Evolutionary conservation across 2,888 invertebrate species (phyloP).

Genomic region (Anthophora plumipes): DNA sequence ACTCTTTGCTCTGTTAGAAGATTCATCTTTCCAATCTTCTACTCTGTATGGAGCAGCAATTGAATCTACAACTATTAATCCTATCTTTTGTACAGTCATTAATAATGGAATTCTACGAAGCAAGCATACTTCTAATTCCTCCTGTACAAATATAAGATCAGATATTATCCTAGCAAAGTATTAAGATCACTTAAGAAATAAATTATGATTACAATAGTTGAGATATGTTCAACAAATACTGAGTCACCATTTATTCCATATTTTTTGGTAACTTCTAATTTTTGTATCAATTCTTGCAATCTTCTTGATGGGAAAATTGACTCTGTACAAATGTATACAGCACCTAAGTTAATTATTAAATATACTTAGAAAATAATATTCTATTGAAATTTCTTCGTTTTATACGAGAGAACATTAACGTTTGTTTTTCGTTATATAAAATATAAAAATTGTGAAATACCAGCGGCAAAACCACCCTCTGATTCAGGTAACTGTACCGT

Average conservation of each 20-base stretch:
- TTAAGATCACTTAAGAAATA: conserved; percentile 12
- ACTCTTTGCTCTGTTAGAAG: conserved; percentile 86
- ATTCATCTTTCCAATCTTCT: conserved; percentile 86
- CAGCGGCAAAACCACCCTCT: conserved; percentile 86
- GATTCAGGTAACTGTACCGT: conserved; percentile 87
- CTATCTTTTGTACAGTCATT: conserved; percentile 85
- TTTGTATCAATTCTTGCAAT: conserved; percentile 86
- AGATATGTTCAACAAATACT: conserved; percentile 89
- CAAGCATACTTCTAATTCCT: conserved; percentile 86
- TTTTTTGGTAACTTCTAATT: conserved; percentile 78
- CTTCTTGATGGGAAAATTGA: conserved; percentile 90
- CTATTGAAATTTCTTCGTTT: not conserved
- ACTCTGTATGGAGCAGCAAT: conserved; percentile 89
- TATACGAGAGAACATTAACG: too few species aligned
- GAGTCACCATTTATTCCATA: conserved; percentile 85
- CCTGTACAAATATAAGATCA: conserved; percentile 80
- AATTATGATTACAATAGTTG: conserved; percentile 81
- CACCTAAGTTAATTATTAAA: conserved; percentile 81
- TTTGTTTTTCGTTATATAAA: not conserved
- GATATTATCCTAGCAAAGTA: conserved; percentile 5
- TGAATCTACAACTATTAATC: conserved; percentile 90
- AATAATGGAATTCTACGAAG: conserved; percentile 86
- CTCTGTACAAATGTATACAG: conserved; percentile 92
- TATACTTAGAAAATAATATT: not conserved
- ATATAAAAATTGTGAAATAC: conserved; percentile 73